Conservation (phyloP, 2,113 vertebrate species). For the Neotoma lepida region DNA sequence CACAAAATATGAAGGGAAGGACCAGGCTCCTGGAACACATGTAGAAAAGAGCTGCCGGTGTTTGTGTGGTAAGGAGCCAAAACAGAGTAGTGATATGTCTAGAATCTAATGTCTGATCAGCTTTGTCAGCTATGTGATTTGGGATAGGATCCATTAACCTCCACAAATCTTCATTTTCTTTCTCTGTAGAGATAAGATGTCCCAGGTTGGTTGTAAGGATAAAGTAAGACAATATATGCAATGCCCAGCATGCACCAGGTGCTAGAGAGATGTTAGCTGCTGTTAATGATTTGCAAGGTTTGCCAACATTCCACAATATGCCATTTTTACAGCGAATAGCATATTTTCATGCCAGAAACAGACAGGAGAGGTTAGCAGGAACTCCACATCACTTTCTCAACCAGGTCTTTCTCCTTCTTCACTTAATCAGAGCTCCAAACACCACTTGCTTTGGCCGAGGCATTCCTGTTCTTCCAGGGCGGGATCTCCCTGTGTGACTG, state of each 20-base stretch:
- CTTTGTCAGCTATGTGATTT: neutral
- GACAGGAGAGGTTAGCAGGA: constrained; percentile 32
- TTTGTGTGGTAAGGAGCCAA: neutral
- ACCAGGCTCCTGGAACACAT: neutral
- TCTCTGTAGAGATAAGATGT: neutral
- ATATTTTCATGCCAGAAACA: constrained; percentile 22
- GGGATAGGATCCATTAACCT: neutral
- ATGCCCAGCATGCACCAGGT: neutral
- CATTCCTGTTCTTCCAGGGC: neutral
- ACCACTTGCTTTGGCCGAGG: neutral
- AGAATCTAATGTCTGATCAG: neutral
- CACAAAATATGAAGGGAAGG: neutral
- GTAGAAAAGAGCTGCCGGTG: neutral
- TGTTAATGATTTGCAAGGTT: neutral
- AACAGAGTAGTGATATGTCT: neutral
- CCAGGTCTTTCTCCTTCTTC: constrained; percentile 50
- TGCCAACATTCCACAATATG: neutral
- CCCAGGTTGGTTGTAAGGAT: neutral
- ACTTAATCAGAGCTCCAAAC: constrained; percentile 19
- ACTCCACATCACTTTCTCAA: neutral
- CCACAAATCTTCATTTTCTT: neutral
- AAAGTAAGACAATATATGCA: neutral
- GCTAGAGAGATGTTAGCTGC: constrained; percentile 7
- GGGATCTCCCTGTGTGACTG: neutral
- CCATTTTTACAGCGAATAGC: neutral